Evolutionary conservation across 2,888 invertebrate genomes (phyloP).

Genomic region (Cheilosia soror): DNA sequence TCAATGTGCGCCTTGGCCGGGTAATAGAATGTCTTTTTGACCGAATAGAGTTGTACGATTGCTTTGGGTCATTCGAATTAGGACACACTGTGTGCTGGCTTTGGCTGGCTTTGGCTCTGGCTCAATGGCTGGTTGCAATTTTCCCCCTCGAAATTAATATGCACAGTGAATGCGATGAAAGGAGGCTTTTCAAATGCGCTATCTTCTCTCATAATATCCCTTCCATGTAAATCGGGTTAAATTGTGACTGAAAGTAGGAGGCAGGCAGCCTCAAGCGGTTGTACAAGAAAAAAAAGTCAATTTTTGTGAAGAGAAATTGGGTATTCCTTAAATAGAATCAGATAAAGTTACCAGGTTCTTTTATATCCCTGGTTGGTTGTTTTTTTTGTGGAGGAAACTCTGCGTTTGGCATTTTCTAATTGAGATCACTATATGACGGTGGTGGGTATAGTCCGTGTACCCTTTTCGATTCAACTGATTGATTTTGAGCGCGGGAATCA

Average conservation of each 20-base stretch:
- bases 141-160: not conserved
- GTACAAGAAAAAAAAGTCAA: not conserved
- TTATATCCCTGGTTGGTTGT: not conserved
- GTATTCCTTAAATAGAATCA: not conserved
- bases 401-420: not conserved
- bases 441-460: no score
- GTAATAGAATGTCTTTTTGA: not conserved
- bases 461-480: not conserved
- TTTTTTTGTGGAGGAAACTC: not conserved
- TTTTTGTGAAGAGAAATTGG: not conserved
- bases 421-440: no score
- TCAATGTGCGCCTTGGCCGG: not conserved
- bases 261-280: not conserved
- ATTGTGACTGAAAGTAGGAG: not conserved
- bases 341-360: no score
- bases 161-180: conserved; percentile 2
- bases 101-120: not conserved
- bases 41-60: not conserved
- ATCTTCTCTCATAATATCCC: not conserved
- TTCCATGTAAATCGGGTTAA: not conserved
- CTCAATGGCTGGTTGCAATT: not conserved
- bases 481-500: not conserved
- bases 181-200: not conserved
- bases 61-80: conserved; percentile 14
- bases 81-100: not conserved